Conservation (phyloP, 1,140 invertebrate species). For the Danaus melanippus region DNA sequence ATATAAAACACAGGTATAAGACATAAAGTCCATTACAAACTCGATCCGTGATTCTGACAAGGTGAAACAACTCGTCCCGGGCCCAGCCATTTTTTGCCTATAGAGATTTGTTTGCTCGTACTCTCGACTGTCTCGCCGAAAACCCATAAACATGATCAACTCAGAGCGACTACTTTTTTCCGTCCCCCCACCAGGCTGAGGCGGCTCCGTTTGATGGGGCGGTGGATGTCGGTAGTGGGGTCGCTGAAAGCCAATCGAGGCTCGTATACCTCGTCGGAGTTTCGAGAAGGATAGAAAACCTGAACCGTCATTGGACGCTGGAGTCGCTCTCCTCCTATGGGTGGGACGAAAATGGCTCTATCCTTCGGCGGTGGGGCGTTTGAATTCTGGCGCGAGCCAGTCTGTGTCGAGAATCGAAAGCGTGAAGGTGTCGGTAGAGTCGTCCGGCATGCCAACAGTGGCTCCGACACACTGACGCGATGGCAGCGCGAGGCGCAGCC, state of each 20-base stretch:
- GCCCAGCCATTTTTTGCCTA: constrained; percentile 63
- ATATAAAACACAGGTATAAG: constrained; percentile 12
- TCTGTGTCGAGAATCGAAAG: constrained; percentile 50
- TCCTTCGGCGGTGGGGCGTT: constrained; percentile 60
- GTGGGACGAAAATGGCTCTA: constrained; percentile 43
- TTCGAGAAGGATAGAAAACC: constrained; percentile 55
- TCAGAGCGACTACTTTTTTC: constrained; percentile 50
- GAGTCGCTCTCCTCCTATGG: constrained; percentile 32
- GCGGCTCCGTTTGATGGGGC: constrained; percentile 31
- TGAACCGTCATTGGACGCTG: constrained; percentile 29
- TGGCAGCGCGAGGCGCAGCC: constrained; percentile 56
- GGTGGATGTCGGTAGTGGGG: constrained; percentile 36
- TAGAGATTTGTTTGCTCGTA: constrained; percentile 63
- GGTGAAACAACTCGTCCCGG: constrained; percentile 64
- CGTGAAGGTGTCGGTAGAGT: constrained; percentile 36
- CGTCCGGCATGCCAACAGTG: constrained; percentile 43
- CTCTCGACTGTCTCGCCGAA: constrained; percentile 58
- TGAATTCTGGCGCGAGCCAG: constrained; percentile 48
- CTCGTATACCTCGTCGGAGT: constrained; percentile 22
- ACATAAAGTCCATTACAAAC: constrained; percentile 18
- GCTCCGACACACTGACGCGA: constrained; percentile 45
- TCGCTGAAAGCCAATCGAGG: constrained; percentile 35
- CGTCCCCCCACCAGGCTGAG: constrained; percentile 47
- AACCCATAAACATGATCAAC: constrained; percentile 67
- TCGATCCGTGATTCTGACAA: constrained; percentile 57